These are phyloP conservation scores for Mustelus asterias DNA, from an alignment of 2,113 vertebrate species.

Conservation along the genomic window DNA sequence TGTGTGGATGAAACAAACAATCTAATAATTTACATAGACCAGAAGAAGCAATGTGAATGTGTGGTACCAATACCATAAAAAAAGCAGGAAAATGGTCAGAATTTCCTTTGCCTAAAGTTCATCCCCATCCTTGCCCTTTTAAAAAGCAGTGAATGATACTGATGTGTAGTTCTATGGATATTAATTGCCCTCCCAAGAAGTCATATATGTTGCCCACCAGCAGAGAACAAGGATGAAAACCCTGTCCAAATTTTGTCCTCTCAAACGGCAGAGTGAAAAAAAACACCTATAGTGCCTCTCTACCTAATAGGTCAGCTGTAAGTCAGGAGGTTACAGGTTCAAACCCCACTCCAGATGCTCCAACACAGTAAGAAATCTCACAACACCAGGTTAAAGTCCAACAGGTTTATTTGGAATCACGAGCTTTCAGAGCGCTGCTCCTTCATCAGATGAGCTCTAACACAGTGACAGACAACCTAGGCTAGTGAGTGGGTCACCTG, in stretches of 20 bases:
- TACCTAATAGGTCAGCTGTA: neutral
- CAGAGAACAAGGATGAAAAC: neutral
- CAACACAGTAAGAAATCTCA: too few species aligned
- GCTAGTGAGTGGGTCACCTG: too few species aligned
- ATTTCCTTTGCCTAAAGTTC: neutral
- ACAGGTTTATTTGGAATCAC: too few species aligned
- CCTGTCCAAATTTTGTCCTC: neutral
- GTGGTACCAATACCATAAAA: neutral
- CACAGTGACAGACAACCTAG: too few species aligned
- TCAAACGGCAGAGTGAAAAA: neutral
- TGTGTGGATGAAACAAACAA: neutral
- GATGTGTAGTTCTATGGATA: neutral
- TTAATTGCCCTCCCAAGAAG: neutral
- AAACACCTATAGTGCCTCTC: too few species aligned
- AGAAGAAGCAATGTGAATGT: neutral
- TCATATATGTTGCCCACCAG: neutral
- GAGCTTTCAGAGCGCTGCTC: too few species aligned
- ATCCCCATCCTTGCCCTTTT: neutral
- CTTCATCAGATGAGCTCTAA: too few species aligned
- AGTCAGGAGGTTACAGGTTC: neutral
- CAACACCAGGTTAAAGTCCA: too few species aligned
- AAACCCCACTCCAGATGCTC: neutral
- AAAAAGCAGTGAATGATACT: neutral
- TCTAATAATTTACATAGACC: neutral
- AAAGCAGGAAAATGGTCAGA: neutral